These are phyloP conservation scores for Diabrotica balteata DNA, from an alignment of 2,888 invertebrate species.

Conservation along the genomic window DNA sequence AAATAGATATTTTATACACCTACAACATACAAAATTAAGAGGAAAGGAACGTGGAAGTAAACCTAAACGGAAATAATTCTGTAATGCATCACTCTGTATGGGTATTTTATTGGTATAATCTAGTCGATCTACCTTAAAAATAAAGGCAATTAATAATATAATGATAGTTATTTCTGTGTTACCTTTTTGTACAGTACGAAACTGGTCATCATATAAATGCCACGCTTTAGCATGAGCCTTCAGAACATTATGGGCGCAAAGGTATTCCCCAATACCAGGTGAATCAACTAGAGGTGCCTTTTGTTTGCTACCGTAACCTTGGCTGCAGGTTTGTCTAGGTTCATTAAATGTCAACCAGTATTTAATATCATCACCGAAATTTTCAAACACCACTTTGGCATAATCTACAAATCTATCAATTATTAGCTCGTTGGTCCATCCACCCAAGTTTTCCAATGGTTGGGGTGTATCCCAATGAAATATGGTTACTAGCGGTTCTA, in stretches of 20 bases:
- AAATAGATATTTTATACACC: too few relatives aligned
- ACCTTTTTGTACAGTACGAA: slow-evolving; percentile 37
- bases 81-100: too few relatives aligned
- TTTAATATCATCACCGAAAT: slow-evolving; percentile 52
- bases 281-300: slow-evolving; percentile 53
- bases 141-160: too few relatives aligned
- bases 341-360: slow-evolving; percentile 66
- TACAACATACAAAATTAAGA: too few relatives aligned
- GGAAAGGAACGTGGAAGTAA: too few relatives aligned
- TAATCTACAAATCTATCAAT: slow-evolving; percentile 58
- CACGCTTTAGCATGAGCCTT: slow-evolving; percentile 72
- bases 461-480: slow-evolving; percentile 42
- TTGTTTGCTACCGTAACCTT: slow-evolving; percentile 40
- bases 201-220: slow-evolving; percentile 67
- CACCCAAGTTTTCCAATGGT: background rate
- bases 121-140: too few relatives aligned
- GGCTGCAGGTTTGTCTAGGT: slow-evolving; percentile 51
- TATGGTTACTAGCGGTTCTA: slow-evolving; percentile 64
- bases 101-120: too few relatives aligned
- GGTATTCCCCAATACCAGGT: slow-evolving; percentile 66
- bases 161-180: background rate
- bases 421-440: background rate
- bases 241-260: slow-evolving; percentile 69
- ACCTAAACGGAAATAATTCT: too few relatives aligned
- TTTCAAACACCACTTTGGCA: slow-evolving; percentile 59